Base-by-base conservation (phyloP, 2,113 vertebrate genomes). In the Solenodon paradoxus region DNA sequence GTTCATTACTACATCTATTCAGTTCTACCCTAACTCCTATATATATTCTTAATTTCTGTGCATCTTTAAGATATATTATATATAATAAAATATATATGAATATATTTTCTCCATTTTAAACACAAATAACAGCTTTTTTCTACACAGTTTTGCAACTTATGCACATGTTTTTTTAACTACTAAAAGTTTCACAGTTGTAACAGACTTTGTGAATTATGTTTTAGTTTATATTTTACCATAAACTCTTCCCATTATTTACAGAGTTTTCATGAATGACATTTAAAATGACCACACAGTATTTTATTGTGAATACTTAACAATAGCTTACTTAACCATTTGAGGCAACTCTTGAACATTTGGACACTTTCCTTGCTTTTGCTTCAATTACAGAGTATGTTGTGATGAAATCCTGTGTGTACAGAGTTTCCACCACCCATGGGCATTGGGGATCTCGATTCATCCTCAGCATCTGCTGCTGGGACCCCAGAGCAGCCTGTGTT, bases 71-170 rank as follows among this genome's bases (percentile, higher is more conserved):
- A 84, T 16, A 64, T 32, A 96, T 20, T 63, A 80, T 79, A n/a
- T 35, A 86, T 5, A 74, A 61, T 72, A 15, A 61, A 87, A 20
- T 71, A 49, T 81, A 49, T 55, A 85, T 32, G 72, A 47, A 71
- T 88, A 57, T 88, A 10, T 7, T 38, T 95, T 92, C 63, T 88
- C 45, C 13, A 61, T 88, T 92, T 95, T 96, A 68, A 87, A 75
- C 32, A 93, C n/a, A 84, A 80, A 82, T 55, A 6, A 61, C 30
- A 88, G 8, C 19, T 89, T 88, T 75, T 63, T 68, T 77, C 53
- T n/a, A 51, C 12, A 22, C 15, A 84, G 20, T 80, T 95, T 88
- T 80, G 8, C 3, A 88, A 9, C 9, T 74, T 72, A 63, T 38
- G 19, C 26, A 32, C 53, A 63, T 19, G 12, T 86, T 88, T 94